phyloP scores from a whole-genome alignment of 2,797 vertebrate genomes.

The Gallinago stenura region DNA sequence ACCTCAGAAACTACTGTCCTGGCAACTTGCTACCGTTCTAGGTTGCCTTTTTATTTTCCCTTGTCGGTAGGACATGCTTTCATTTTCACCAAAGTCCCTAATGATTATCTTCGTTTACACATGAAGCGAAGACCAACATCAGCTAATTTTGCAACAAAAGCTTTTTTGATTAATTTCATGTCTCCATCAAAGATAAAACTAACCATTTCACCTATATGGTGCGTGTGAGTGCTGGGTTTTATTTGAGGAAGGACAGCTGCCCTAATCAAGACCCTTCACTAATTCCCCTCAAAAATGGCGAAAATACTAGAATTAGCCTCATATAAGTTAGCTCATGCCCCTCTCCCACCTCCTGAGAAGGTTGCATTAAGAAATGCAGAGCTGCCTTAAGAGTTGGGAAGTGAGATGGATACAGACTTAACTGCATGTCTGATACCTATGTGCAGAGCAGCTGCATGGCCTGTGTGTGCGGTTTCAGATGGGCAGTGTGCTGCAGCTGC shows the following conservation, averaged over 20 bases:
- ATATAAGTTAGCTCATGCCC: rapidly evolving
- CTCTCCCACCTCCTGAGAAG: neutral
- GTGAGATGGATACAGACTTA: neutral
- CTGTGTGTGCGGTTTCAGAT: neutral
- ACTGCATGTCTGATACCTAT: rapidly evolving
- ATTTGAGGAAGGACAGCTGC: neutral
- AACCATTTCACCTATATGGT: neutral
- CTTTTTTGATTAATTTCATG: neutral
- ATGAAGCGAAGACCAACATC: neutral
- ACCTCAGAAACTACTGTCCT: neutral
- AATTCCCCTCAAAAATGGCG: neutral
- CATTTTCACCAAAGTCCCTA: neutral
- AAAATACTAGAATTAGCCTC: neutral
- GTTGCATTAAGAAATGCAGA: neutral
- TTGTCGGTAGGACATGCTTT: neutral
- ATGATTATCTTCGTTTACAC: neutral
- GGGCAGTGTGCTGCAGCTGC: neutral
- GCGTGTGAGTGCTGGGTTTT: rapidly evolving
- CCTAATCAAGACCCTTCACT: neutral
- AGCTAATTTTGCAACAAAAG: neutral
- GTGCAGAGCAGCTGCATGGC: neutral
- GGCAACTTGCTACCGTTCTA: neutral
- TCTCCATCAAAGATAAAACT: neutral
- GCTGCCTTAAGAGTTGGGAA: neutral
- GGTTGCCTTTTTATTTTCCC: neutral